A percentile compares a stretch with the other conserved stretches of the same genome.
Evolutionary conservation across 2,113 vertebrate species (phyloP).

Genomic region (Lipotes vexillifer): DNA sequence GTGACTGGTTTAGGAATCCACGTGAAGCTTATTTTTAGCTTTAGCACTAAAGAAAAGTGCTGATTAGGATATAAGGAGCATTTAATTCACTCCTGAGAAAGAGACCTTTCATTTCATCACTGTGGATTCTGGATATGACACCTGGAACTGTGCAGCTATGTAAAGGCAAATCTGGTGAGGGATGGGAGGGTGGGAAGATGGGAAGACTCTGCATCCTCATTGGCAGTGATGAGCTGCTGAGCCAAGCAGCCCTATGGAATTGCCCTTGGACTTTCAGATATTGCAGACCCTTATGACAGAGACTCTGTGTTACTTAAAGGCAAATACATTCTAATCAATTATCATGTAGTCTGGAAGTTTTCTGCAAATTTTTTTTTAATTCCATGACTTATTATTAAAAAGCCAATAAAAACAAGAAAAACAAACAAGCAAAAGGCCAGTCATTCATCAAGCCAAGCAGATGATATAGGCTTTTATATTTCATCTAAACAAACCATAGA

Average conservation of each 20-base stretch:
- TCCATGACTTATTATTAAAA: not conserved
- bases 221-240: not conserved
- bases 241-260: not conserved
- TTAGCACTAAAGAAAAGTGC: not conserved
- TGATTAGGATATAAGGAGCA: not conserved
- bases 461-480: slow-evolving; percentile 1
- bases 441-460: not conserved
- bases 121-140: not conserved
- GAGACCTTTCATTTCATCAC: not conserved
- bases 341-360: not conserved
- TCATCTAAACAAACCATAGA: slow-evolving; percentile 3
- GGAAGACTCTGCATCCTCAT: not conserved
- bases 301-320: not conserved
- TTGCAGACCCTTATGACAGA: not conserved
- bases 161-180: not conserved
- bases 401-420: not conserved
- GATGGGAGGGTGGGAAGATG: not conserved
- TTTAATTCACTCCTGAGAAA: not conserved
- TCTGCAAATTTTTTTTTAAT: not conserved
- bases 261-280: not conserved
- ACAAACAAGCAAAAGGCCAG: not conserved
- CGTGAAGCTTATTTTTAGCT: not conserved
- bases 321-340: not conserved
- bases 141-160: not conserved
- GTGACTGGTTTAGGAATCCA: not conserved